Conservation (phyloP, 1,140 invertebrate genomes). For the Marisa cornuarietis region DNA sequence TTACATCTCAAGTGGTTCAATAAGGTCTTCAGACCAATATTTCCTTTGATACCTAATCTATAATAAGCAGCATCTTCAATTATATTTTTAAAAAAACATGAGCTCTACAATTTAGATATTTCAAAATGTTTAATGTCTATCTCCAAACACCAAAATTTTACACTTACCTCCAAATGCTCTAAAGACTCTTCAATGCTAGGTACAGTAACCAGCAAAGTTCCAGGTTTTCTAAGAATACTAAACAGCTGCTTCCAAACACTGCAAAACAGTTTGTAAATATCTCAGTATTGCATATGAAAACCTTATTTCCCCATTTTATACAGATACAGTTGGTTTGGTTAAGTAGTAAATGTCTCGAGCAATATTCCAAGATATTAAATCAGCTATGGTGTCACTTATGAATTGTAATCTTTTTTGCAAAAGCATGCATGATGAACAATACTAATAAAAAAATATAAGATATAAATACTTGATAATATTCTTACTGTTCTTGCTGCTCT, state of each 20-base stretch:
- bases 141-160: too few relatives aligned
- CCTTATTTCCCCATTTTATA: background rate
- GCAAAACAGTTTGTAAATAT: background rate
- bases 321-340: background rate
- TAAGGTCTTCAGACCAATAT: too few relatives aligned
- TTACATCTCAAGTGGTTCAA: too few relatives aligned
- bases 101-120: background rate
- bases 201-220: slow-evolving; percentile 5
- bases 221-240: slow-evolving; percentile 5
- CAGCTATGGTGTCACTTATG: background rate
- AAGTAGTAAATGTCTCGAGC: too few relatives aligned
- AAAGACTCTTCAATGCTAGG: slow-evolving; percentile 17
- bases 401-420: background rate
- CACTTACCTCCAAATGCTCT: slow-evolving; percentile 12
- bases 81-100: too few relatives aligned
- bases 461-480: too few relatives aligned
- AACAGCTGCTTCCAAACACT: slow-evolving; percentile 14
- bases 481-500: slow-evolving; percentile 17
- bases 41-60: too few relatives aligned
- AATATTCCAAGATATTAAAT: background rate
- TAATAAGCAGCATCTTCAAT: too few relatives aligned
- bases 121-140: too few relatives aligned
- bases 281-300: background rate
- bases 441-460: too few relatives aligned
- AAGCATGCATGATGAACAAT: background rate